phyloP scores from a whole-genome alignment of 2,888 invertebrate genomes.

The Pogonocherus hispidulus region DNA sequence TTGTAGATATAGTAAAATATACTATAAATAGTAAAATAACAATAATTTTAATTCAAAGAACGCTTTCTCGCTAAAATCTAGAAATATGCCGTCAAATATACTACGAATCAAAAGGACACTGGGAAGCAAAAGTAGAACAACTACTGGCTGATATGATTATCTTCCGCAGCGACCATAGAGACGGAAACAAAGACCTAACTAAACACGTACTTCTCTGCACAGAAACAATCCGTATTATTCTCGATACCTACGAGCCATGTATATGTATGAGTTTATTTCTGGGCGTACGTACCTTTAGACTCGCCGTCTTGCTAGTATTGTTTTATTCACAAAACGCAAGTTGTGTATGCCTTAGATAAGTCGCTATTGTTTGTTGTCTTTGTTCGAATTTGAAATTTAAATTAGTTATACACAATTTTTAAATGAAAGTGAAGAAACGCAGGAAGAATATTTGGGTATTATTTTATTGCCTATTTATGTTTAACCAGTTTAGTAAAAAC shows the following conservation, averaged over 20 bases:
- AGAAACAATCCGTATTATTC: conserved; percentile 1
- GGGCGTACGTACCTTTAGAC: background rate
- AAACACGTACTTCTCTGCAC: background rate
- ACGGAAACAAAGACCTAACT: conserved; percentile 1
- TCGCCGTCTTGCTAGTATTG: background rate
- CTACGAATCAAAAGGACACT: background rate
- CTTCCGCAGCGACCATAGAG: background rate
- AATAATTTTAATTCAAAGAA: too few relatives aligned
- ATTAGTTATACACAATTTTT: background rate
- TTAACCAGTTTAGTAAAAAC: too few relatives aligned
- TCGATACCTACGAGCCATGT: background rate
- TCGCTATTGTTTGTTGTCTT: background rate
- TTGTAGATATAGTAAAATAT: too few relatives aligned
- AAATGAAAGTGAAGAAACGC: too few relatives aligned
- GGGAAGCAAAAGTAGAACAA: conserved; percentile 5
- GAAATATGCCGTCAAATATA: background rate
- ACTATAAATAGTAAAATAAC: too few relatives aligned
- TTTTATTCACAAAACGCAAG: conserved; percentile 13
- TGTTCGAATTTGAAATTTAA: conserved; percentile 15
- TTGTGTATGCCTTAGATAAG: conserved; percentile 6
- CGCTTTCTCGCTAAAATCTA: too few relatives aligned
- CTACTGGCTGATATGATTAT: background rate
- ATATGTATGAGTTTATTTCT: conserved; percentile 10
- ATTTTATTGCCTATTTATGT: too few relatives aligned
- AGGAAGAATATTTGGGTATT: too few relatives aligned